A percentile compares a stretch with the other conserved stretches of the same genome.
Conservation (phyloP, 2,888 invertebrate genomes). For the Scaptomyza parva region DNA sequence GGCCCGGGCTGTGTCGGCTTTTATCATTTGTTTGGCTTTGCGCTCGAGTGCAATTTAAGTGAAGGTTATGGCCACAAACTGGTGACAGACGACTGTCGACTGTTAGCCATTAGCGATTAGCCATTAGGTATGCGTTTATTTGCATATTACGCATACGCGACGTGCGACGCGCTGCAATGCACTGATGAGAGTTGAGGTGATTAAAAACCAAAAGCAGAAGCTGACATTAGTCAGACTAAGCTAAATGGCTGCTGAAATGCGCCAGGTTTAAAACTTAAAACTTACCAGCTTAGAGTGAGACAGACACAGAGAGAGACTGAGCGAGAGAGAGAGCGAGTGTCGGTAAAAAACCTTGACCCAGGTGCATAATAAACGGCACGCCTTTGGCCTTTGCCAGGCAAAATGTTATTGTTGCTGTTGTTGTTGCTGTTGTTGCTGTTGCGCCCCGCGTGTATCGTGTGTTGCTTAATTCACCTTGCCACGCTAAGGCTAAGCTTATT, state of each 20-base stretch:
- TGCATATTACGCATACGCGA: conserved; percentile 73
- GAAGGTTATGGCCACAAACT: conserved; percentile 25
- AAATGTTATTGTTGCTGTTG: no score
- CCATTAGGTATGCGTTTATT: conserved; percentile 63
- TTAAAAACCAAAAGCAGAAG: conserved; percentile 32
- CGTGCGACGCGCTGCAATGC: conserved; percentile 23
- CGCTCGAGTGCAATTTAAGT: conserved; percentile 51
- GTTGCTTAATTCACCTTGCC: conserved; percentile 59
- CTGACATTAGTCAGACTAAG: conserved; percentile 54
- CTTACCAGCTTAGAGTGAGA: conserved; percentile 1
- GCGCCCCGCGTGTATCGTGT: conserved; percentile 29
- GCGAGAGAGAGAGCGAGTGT: neutral
- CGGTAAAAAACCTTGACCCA: conserved; percentile 63
- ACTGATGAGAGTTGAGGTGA: conserved; percentile 11
- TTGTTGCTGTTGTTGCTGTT: no score
- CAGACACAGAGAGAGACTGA: conserved; percentile 10
- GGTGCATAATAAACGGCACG: conserved; percentile 42
- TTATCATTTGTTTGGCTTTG: conserved; percentile 44
- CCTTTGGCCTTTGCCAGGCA: conserved; percentile 49
- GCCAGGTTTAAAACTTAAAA: neutral
- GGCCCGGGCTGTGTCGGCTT: conserved; percentile 3
- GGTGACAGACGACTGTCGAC: conserved; percentile 30
- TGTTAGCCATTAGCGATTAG: conserved; percentile 41
- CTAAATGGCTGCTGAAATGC: neutral
- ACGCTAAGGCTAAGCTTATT: conserved; percentile 57